phyloP scores from a whole-genome alignment of 2,113 vertebrate species.

The Percina caprodes region DNA sequence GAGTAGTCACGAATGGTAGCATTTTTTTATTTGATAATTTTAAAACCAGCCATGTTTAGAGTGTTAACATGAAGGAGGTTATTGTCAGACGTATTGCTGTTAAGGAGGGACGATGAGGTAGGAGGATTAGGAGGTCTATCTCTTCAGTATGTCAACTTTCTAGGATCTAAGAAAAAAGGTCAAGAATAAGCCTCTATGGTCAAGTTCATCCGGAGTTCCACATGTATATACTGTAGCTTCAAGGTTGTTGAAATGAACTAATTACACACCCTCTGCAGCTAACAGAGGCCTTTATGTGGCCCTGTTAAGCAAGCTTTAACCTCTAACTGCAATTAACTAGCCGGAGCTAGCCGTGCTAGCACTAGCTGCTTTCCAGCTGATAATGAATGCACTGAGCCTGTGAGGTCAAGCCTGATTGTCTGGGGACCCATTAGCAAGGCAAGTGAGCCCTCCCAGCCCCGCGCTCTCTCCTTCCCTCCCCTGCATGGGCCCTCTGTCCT shows the following conservation, averaged over 20 bases:
- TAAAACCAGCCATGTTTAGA: conserved; percentile 12
- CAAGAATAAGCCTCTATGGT: too few relatives aligned
- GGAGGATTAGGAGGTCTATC: too few relatives aligned
- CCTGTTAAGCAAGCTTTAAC: conserved; percentile 47
- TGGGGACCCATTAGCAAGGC: conserved; percentile 81
- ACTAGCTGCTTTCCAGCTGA: conserved; percentile 69
- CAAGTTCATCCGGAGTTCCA: too few relatives aligned
- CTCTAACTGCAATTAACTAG: conserved; percentile 52
- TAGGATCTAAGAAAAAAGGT: too few relatives aligned
- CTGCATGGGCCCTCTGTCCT: conserved; percentile 63
- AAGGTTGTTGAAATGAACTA: neutral
- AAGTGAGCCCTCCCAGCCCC: conserved; percentile 46
- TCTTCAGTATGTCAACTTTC: too few relatives aligned
- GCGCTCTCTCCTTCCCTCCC: conserved; percentile 25
- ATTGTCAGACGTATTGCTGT: neutral
- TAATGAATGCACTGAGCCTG: conserved; percentile 78
- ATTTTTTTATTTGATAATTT: neutral
- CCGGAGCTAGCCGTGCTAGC: conserved; percentile 29
- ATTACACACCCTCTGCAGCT: neutral
- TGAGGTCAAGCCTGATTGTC: conserved; percentile 78
- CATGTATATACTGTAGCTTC: neutral
- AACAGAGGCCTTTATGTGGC: neutral
- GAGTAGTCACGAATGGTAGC: conserved; percentile 33
- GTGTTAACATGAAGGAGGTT: conserved; percentile 5
- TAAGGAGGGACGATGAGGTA: neutral